Evolutionary conservation across 2,113 vertebrate species (phyloP).

Genomic region (Nibea coibor): DNA sequence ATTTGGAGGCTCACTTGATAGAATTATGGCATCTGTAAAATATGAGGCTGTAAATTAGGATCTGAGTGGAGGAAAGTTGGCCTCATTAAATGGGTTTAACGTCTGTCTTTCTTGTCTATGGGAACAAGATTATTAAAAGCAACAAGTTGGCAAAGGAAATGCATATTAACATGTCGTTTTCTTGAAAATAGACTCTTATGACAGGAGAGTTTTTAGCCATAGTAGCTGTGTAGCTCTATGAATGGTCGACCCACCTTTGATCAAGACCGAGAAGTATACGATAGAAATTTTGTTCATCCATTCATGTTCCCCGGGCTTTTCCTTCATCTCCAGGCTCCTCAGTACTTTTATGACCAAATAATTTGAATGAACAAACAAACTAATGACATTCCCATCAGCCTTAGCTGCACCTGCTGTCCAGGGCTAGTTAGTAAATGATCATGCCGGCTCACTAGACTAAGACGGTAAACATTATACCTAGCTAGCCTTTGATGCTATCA

Average conservation of each 20-base stretch:
- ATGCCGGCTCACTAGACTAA: background rate
- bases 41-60: slow-evolving; percentile 13
- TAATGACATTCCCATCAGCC: background rate
- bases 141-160: background rate
- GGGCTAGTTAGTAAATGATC: background rate
- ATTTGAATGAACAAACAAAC: background rate
- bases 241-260: background rate
- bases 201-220: slow-evolving; percentile 1
- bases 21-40: slow-evolving; percentile 36
- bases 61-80: slow-evolving; percentile 21
- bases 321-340: background rate
- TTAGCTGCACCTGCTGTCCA: background rate
- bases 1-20: slow-evolving; percentile 25
- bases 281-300: background rate
- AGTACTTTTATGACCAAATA: background rate
- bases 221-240: background rate
- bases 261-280: background rate
- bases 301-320: background rate
- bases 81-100: slow-evolving; percentile 23
- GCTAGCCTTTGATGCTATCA: background rate
- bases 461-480: background rate
- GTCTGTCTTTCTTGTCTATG: slow-evolving; percentile 24
- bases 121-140: slow-evolving; percentile 46
- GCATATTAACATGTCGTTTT: background rate
- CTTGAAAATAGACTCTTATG: background rate